phyloP scores from a whole-genome alignment of 30 jellyfish, hydroid and myxozoan genomes.

The Phacellophora camtschatica region DNA sequence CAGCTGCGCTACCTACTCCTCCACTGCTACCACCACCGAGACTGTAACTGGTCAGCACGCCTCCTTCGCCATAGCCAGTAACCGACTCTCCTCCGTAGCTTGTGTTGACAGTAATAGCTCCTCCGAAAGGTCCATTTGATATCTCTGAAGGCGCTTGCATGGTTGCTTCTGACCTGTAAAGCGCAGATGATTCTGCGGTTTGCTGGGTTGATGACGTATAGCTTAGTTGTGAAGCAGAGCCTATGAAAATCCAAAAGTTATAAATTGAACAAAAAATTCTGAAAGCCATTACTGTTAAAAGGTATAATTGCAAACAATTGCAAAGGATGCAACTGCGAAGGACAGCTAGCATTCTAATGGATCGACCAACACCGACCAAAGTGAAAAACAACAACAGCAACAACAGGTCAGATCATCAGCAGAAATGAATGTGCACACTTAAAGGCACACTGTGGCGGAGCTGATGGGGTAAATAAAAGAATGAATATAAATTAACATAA shows the following conservation, averaged over 20 bases:
- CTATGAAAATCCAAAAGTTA: neutral
- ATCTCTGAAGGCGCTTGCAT: conserved; percentile 46
- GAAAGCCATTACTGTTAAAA: too few species aligned
- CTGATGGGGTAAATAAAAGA: too few species aligned
- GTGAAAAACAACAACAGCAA: too few species aligned
- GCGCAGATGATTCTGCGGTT: conserved; percentile 55
- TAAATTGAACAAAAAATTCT: neutral
- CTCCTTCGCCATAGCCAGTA: conserved; percentile 5
- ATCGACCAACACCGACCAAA: too few species aligned
- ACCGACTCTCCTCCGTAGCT: neutral
- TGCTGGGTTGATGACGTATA: conserved; percentile 59
- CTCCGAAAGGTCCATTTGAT: neutral
- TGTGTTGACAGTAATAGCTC: neutral
- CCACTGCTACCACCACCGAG: neutral
- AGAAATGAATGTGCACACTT: too few species aligned
- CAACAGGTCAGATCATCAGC: too few species aligned
- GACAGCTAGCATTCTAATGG: too few species aligned
- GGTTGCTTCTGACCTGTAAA: conserved; percentile 10
- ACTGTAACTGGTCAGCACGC: neutral
- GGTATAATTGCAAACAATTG: too few species aligned
- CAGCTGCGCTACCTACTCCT: neutral
- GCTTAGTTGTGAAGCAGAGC: conserved; percentile 78
- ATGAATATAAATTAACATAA: too few species aligned
- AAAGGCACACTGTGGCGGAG: too few species aligned
- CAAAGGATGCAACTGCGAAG: too few species aligned